Conservation (phyloP, 2,888 invertebrate genomes). For the Holacanthella duospinosa region DNA sequence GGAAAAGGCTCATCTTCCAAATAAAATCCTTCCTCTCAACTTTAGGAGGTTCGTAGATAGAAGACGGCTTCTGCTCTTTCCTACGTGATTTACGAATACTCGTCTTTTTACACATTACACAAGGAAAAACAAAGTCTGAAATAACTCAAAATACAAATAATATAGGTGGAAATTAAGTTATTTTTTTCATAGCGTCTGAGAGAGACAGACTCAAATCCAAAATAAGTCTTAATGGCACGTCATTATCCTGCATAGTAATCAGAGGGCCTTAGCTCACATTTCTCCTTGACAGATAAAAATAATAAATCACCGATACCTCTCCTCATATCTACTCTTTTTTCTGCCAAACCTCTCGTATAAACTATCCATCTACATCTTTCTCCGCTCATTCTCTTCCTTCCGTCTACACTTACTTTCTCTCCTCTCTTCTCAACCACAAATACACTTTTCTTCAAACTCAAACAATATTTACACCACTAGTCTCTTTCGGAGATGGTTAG, state of each 20-base stretch:
- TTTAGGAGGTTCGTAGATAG: not conserved
- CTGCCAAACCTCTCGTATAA: constrained; percentile 27
- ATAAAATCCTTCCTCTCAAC: not conserved
- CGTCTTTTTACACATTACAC: too few species aligned
- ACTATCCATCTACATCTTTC: constrained; percentile 28
- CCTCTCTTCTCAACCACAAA: constrained; percentile 11
- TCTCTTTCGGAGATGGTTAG: too few species aligned
- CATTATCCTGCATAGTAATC: constrained; percentile 38
- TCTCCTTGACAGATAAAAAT: constrained; percentile 38
- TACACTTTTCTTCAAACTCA: too few species aligned
- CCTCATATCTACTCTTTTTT: constrained; percentile 29
- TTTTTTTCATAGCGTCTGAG: too few species aligned
- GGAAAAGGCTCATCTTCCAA: not conserved
- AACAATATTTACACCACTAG: too few species aligned
- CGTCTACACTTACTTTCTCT: constrained; percentile 16
- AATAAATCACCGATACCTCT: constrained; percentile 38
- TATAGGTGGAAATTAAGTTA: too few species aligned
- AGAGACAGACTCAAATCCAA: too few species aligned
- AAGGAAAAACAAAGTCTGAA: too few species aligned
- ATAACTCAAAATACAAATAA: too few species aligned
- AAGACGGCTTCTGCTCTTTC: not conserved
- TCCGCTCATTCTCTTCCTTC: constrained; percentile 14
- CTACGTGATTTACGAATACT: constrained; percentile 7
- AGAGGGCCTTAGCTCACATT: constrained; percentile 28
- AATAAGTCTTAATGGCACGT: constrained; percentile 38